Evolutionary conservation across 2,797 vertebrate genomes (phyloP).

Genomic region (Trachurus trachurus): DNA sequence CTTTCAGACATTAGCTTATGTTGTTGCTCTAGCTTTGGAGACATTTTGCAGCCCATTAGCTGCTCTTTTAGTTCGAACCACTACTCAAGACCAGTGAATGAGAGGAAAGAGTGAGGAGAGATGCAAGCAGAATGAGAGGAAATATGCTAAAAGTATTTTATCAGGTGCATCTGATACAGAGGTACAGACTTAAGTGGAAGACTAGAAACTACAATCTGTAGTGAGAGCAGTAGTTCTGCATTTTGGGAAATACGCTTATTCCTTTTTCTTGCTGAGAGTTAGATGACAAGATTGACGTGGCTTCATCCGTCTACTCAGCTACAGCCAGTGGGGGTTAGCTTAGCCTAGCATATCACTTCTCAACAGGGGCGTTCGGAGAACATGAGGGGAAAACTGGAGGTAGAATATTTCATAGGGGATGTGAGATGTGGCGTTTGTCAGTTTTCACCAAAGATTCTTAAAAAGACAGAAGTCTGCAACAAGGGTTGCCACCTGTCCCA

Average conservation of each 20-base stretch:
- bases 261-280: not conserved
- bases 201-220: conserved; percentile 1
- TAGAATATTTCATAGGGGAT: too few species aligned
- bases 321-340: not conserved
- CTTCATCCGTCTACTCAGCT: not conserved
- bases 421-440: too few species aligned
- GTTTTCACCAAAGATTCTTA: too few species aligned
- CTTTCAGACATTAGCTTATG: conserved; percentile 77
- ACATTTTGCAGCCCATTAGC: conserved; percentile 82
- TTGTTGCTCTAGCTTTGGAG: conserved; percentile 72
- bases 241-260: not conserved
- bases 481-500: too few species aligned
- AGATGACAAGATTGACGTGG: not conserved
- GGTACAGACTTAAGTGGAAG: not conserved
- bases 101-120: conserved; percentile 18
- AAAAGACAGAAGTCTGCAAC: too few species aligned
- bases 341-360: not conserved
- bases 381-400: too few species aligned
- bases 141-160: conserved; percentile 18
- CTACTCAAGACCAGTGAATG: conserved; percentile 64
- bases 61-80: conserved; percentile 71
- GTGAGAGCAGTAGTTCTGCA: not conserved
- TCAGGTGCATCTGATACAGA: conserved; percentile 2
- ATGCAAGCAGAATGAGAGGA: not conserved
- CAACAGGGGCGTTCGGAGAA: too few species aligned